phyloP scores from a whole-genome alignment of 64 coral and sea anemone genomes.

The Pachyseris speciosa region DNA sequence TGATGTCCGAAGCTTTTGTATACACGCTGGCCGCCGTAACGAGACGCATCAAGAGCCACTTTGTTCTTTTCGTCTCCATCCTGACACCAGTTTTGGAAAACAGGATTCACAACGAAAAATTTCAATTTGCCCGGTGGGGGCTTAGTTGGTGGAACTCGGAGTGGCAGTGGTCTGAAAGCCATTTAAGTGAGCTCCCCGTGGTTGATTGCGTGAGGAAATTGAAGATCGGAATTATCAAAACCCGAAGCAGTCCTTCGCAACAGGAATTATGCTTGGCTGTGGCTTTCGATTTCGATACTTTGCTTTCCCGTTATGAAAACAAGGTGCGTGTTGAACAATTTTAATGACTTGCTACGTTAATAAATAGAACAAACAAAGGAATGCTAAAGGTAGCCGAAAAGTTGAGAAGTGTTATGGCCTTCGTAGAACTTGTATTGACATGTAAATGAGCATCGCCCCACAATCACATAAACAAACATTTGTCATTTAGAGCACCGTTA shows the following conservation, averaged over 20 bases:
- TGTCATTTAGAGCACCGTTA: too few relatives aligned
- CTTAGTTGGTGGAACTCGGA: not conserved
- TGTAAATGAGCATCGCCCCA: not conserved
- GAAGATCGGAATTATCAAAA: not conserved
- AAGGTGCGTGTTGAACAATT: not conserved
- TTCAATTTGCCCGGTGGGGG: not conserved
- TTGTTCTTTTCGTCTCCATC: not conserved
- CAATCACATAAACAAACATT: not conserved
- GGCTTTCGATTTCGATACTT: not conserved
- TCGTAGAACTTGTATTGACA: not conserved
- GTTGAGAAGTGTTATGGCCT: not conserved
- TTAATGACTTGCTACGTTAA: too few relatives aligned
- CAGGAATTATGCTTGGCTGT: not conserved
- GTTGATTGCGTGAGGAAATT: not conserved
- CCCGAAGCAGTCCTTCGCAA: not conserved
- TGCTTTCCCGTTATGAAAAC: not conserved
- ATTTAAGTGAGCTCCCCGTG: not conserved
- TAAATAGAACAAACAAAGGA: not conserved
- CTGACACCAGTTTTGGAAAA: conserved; percentile 43
- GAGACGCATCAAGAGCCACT: not conserved
- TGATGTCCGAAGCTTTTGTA: not conserved
- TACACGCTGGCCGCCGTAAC: not conserved
- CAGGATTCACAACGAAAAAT: conserved; percentile 10
- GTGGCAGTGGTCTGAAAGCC: not conserved
- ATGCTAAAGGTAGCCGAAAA: not conserved